Evolutionary conservation across 2,113 vertebrate species (phyloP).

Genomic region (Shinisaurus crocodilurus): DNA sequence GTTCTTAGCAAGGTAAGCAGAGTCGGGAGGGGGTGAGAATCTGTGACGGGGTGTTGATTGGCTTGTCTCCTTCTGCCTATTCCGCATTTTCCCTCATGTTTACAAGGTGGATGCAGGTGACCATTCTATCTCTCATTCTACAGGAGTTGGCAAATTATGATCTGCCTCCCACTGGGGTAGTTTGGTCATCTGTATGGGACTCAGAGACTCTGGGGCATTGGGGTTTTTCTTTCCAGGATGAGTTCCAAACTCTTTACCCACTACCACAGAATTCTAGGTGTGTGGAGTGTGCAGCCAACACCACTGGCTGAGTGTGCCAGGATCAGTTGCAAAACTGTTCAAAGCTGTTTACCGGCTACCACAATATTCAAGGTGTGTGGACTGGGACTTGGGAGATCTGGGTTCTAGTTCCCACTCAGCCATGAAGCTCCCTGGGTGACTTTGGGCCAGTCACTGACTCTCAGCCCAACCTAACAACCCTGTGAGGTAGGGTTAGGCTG

Average conservation of each 20-base stretch:
- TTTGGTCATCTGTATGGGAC: neutral
- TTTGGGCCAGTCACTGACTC: no score
- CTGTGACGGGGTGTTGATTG: neutral
- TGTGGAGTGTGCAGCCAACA: neutral
- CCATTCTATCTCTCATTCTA: no score
- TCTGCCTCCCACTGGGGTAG: neutral
- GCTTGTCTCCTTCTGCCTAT: neutral
- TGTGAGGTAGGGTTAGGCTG: no score
- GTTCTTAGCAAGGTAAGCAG: conserved; percentile 92
- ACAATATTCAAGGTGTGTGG: no score
- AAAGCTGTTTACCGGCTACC: no score
- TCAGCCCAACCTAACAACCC: no score
- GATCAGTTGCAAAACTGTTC: no score
- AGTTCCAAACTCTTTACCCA: neutral
- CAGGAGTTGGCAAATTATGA: neutral
- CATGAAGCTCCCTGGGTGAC: no score
- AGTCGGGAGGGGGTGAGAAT: neutral
- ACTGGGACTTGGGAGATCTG: no score
- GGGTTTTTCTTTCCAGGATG: neutral
- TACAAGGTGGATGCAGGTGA: neutral
- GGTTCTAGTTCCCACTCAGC: no score
- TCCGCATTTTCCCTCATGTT: neutral
- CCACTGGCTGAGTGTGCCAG: neutral
- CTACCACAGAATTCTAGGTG: neutral
- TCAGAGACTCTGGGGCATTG: no score